These are phyloP conservation scores for Synanceia verrucosa DNA, from an alignment of 2,797 vertebrate genomes.

Conservation along the genomic window DNA sequence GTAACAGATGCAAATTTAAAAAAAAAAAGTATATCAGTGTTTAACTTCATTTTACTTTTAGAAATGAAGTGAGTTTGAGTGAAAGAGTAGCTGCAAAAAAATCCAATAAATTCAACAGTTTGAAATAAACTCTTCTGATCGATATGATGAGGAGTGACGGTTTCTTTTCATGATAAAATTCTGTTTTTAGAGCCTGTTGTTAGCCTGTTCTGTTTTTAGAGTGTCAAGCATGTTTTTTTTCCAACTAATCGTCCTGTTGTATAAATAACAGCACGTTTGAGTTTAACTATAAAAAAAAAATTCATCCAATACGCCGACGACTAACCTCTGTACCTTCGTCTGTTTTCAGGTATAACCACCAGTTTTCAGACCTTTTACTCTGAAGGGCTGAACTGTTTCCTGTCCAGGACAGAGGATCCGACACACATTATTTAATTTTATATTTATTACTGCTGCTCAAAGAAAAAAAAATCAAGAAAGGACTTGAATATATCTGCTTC, in stretches of 20 bases:
- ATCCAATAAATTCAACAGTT: too few relatives aligned
- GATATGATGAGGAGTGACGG: background rate
- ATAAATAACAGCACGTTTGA: background rate
- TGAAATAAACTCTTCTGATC: too few relatives aligned
- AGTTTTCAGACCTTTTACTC: slow-evolving; percentile 43
- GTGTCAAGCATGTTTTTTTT: background rate
- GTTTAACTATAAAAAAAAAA: background rate
- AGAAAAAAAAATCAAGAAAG: slow-evolving; percentile 61
- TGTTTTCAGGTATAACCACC: slow-evolving; percentile 75
- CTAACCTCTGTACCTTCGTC: slow-evolving; percentile 51
- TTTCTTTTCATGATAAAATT: too few relatives aligned
- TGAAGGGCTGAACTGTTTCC: slow-evolving; percentile 38
- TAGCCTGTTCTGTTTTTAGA: background rate
- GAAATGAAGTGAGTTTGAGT: background rate
- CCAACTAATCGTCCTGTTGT: background rate
- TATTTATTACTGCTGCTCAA: slow-evolving; percentile 84
- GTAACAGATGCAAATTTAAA: background rate
- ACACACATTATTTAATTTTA: slow-evolving; percentile 76
- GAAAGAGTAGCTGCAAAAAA: too few relatives aligned
- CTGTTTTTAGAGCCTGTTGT: too few relatives aligned
- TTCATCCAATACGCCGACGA: slow-evolving; percentile 8
- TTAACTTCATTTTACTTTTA: background rate
- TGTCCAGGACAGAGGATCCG: slow-evolving; percentile 68
- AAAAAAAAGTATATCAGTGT: background rate
- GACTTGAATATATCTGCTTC: slow-evolving; percentile 30